Conservation (phyloP, 2,888 invertebrate species). For the Pharmacophagus antenor region DNA sequence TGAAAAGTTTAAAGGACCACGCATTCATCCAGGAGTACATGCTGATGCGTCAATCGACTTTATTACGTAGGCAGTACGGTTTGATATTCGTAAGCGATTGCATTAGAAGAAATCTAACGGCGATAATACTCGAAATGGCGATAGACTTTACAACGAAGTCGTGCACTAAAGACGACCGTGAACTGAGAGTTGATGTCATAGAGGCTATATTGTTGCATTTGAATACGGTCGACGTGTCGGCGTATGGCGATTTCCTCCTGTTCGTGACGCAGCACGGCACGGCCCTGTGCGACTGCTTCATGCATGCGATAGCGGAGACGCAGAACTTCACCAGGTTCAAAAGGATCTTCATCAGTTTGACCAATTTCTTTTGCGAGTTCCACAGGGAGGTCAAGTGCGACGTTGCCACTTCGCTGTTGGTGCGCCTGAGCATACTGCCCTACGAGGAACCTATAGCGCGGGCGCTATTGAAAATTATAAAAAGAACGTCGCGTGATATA, state of each 20-base stretch:
- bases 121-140: conserved; percentile 54
- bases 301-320: conserved; percentile 54
- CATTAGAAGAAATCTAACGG: conserved; percentile 46
- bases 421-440: conserved; percentile 60
- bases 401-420: conserved; percentile 52
- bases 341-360: conserved; percentile 54
- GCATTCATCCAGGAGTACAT: conserved; percentile 56
- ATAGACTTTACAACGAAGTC: conserved; percentile 45
- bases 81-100: conserved; percentile 50
- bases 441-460: conserved; percentile 46
- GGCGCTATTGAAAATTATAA: conserved; percentile 51
- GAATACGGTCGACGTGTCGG: conserved; percentile 45
- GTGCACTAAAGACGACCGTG: conserved; percentile 36
- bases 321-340: conserved; percentile 68
- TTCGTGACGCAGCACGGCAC: conserved; percentile 30
- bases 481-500: conserved; percentile 48
- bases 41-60: conserved; percentile 38
- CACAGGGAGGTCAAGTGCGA: conserved; percentile 43
- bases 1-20: conserved; percentile 41
- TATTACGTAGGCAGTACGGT: conserved; percentile 45
- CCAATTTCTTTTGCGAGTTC: conserved; percentile 46
- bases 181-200: conserved; percentile 39
- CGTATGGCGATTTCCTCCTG: conserved; percentile 48
- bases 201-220: conserved; percentile 54
- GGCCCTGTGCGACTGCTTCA: conserved; percentile 53